Evolutionary conservation across 2,113 vertebrate species (phyloP), one percentile per base, ranked within the genome.

Genomic region (Apteryx owenii): DNA sequence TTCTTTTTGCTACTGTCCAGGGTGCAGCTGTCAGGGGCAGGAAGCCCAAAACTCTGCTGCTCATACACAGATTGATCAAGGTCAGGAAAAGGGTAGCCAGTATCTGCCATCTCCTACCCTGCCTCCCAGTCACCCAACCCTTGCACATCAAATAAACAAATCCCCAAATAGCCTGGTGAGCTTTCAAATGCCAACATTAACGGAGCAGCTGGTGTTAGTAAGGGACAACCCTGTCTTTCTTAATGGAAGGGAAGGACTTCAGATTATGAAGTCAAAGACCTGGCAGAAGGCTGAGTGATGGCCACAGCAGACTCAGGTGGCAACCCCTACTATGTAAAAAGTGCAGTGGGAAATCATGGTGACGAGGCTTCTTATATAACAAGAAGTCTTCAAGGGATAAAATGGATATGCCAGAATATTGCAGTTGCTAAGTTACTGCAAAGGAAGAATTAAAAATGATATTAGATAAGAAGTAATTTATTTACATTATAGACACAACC

Each of bases 1-100:
- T 85, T 96, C 82, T 94, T 94, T 83, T 77, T 96, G 85, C 81
- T 95, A n/a, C 91, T 88, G 85, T 83, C 81, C 85, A 96, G 81
- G 68, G 87, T 80, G 84, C 95, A 97, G 95, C 89, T 97, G 89
- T 93, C 87, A 88, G 40, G 50, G n/a, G 72, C 93, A 97, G 91
- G 95, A 96, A 96, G 89, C 89, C 81, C 60, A 11, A 33, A 93
- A 21, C 71, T 84, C 31, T 90, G 58, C 79, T 81, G 85, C 89
- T 94, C 84, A 6, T 12, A 78, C 66, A 69, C 28, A 56, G 64
- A 81, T 36, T 88, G 82, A 78, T 65, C 88, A 81, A 95, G 94
- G 95, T 85, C 94, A 96, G 68, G 71, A 51, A 90, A 89, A 95
- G 88, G 9, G 64, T 48, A 91, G 64, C 71, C 64, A 68, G 51